Conservation (phyloP, 2,888 invertebrate species). For the Neoscelio sp. region DNA sequence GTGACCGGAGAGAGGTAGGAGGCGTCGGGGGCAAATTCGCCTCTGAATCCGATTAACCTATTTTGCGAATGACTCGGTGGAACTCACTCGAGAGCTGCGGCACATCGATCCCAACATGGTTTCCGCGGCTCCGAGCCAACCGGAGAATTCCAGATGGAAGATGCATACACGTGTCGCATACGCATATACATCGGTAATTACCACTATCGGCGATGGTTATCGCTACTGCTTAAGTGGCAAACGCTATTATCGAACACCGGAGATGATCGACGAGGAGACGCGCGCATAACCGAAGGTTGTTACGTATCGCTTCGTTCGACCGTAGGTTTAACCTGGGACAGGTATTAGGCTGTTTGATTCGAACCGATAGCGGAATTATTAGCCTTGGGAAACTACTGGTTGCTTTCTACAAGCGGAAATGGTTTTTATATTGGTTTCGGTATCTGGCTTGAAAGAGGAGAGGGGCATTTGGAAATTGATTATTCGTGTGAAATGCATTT, state of each 20-base stretch:
- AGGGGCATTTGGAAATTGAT: too few species aligned
- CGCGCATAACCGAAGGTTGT: slow-evolving; percentile 26
- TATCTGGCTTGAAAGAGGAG: too few species aligned
- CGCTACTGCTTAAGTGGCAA: slow-evolving; percentile 66
- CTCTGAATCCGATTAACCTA: slow-evolving; percentile 77
- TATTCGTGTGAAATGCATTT: too few species aligned
- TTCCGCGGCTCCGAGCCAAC: slow-evolving; percentile 61
- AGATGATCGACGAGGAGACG: slow-evolving; percentile 61
- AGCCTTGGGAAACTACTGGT: slow-evolving; percentile 7
- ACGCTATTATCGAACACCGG: slow-evolving; percentile 67
- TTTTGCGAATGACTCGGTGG: slow-evolving; percentile 72
- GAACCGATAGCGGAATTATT: slow-evolving; percentile 23
- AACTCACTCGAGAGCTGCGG: slow-evolving; percentile 63
- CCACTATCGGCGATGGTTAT: slow-evolving; percentile 65
- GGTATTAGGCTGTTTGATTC: slow-evolving; percentile 34
- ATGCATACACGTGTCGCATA: slow-evolving; percentile 60
- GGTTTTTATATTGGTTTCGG: too few species aligned
- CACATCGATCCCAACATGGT: slow-evolving; percentile 65
- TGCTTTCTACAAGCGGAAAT: too few species aligned
- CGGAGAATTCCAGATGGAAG: slow-evolving; percentile 59
- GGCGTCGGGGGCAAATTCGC: slow-evolving; percentile 38
- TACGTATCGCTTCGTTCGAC: slow-evolving; percentile 4
- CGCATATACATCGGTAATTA: slow-evolving; percentile 66
- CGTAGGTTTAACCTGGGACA: slow-evolving; percentile 10
- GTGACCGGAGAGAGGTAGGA: too few species aligned